These are phyloP conservation scores for Cyprinella venusta DNA, from an alignment of 2,797 vertebrate genomes.

Conservation along the genomic window DNA sequence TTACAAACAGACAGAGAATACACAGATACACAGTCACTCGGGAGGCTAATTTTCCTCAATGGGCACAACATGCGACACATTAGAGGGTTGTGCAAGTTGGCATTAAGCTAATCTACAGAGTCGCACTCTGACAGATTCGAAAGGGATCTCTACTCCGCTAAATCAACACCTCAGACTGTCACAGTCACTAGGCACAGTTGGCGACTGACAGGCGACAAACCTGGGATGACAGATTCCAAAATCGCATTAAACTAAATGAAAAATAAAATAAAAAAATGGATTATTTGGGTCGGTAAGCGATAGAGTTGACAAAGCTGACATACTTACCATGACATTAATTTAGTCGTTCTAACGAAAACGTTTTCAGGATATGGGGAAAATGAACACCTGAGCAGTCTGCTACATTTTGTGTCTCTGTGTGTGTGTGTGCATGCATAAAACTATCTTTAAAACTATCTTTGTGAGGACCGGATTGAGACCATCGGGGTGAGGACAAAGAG, in stretches of 20 bases:
- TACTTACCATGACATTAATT: conserved; percentile 77
- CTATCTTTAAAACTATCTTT: no score
- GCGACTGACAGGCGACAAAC: conserved; percentile 78
- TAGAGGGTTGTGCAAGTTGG: conserved; percentile 66
- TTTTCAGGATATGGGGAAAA: conserved; percentile 49
- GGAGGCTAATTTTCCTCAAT: conserved; percentile 48
- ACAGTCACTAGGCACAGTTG: conserved; percentile 64
- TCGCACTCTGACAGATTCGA: conserved; percentile 59
- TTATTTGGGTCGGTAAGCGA: conserved; percentile 71
- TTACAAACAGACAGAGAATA: conserved; percentile 30
- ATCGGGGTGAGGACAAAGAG: no score
- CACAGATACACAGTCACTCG: conserved; percentile 12
- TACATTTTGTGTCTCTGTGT: not conserved
- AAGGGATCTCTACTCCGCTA: conserved; percentile 62
- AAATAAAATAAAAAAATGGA: conserved; percentile 63
- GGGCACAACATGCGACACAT: conserved; percentile 58
- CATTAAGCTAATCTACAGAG: conserved; percentile 64
- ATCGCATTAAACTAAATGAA: conserved; percentile 76
- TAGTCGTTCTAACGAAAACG: conserved; percentile 68
- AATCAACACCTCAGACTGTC: conserved; percentile 70
- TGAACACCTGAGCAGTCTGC: conserved; percentile 69
- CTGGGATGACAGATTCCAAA: conserved; percentile 77
- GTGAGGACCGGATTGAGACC: no score
- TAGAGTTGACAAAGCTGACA: conserved; percentile 67
- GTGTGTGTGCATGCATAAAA: no score